Percentiles rank a stretch among this genome's conserved stretches.
Evolutionary conservation across 2,888 invertebrate genomes (phyloP).

Genomic region (Cabera pusaria): DNA sequence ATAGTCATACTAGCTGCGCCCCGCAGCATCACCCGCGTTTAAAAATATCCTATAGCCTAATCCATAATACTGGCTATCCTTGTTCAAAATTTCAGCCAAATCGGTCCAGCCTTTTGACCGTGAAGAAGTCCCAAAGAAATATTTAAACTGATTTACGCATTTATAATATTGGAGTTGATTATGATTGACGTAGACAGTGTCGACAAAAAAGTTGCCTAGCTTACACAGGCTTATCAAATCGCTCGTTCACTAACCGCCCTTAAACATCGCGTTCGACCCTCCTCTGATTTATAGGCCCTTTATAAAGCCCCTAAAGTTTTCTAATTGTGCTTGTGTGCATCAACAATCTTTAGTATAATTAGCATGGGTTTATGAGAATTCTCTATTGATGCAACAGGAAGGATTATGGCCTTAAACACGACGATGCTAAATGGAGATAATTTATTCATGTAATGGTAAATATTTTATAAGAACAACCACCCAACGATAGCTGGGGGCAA

Average conservation of each 20-base stretch:
- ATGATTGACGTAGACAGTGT: no score
- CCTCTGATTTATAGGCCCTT: constrained; percentile 71
- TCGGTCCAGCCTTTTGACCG: no score
- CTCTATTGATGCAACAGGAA: constrained; percentile 40
- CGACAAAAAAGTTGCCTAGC: no score
- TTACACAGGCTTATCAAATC: no score
- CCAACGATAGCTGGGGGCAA: constrained; percentile 17
- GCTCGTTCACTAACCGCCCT: constrained; percentile 41
- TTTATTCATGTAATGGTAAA: constrained; percentile 26
- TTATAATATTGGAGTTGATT: no score
- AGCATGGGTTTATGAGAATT: constrained; percentile 64
- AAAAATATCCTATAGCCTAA: no score
- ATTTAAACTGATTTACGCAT: no score
- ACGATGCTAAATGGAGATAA: constrained; percentile 25
- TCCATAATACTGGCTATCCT: no score
- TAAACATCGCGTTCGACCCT: constrained; percentile 65
- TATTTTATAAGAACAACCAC: constrained; percentile 25
- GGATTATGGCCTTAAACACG: constrained; percentile 25
- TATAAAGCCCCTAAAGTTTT: constrained; percentile 76
- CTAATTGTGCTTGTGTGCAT: constrained; percentile 67
- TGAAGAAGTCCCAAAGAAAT: no score
- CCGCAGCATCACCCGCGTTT: no score
- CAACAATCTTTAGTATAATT: constrained; percentile 68
- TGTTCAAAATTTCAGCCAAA: no score
- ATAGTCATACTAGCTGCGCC: no score